phyloP scores from a whole-genome alignment of 2,888 invertebrate genomes.

The Chymomyza amoena region DNA sequence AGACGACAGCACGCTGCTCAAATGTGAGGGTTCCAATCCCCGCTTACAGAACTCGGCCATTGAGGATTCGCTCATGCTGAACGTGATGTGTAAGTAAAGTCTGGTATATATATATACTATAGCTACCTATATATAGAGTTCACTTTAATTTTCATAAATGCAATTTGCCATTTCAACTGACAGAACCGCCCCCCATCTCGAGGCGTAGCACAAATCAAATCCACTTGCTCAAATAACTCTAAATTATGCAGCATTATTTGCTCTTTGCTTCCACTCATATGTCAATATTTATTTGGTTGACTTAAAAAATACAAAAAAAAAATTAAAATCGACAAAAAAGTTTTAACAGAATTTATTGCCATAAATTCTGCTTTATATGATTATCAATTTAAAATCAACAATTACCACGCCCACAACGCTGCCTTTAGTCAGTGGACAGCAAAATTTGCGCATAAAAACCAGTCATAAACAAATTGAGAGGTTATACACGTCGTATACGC shows the following conservation, averaged over 20 bases:
- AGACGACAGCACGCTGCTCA: slow-evolving; percentile 90
- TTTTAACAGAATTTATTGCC: slow-evolving; percentile 24
- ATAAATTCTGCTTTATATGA: slow-evolving; percentile 68
- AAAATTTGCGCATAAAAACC: not conserved
- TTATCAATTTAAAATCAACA: slow-evolving; percentile 64
- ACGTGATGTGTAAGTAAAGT: slow-evolving; percentile 91
- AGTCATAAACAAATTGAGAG: not conserved
- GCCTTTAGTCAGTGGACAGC: not conserved
- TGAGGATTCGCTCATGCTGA: slow-evolving; percentile 89
- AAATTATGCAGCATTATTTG: slow-evolving; percentile 65
- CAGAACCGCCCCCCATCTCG: not conserved
- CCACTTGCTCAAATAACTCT: slow-evolving; percentile 56
- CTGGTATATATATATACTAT: not conserved
- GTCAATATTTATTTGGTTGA: slow-evolving; percentile 58
- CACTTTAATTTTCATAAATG: slow-evolving; percentile 60
- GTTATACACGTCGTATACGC: not conserved
- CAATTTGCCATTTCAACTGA: slow-evolving; percentile 4
- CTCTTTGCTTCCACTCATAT: slow-evolving; percentile 29
- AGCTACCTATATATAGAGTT: slow-evolving; percentile 9
- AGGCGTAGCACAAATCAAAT: slow-evolving; percentile 51
- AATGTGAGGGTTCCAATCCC: slow-evolving; percentile 92
- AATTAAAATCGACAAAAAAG: not conserved
- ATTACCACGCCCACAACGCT: slow-evolving; percentile 19
- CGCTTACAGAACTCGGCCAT: slow-evolving; percentile 86
- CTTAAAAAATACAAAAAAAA: slow-evolving; percentile 32